Base-by-base conservation (phyloP, 1,140 invertebrate genomes). In the Ooceraea biroi region DNA sequence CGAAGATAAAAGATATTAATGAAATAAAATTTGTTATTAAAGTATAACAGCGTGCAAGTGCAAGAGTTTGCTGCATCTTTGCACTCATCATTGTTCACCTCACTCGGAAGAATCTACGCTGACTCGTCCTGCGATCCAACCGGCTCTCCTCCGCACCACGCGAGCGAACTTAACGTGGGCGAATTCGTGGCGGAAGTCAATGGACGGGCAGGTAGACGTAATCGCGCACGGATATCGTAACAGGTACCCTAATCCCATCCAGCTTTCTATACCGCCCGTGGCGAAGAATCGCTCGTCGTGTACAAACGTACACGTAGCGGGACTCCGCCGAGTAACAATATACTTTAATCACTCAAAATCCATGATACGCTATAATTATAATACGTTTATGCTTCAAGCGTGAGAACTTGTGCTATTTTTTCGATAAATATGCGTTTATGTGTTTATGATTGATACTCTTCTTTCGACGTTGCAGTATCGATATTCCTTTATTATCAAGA, bases 251-350 rank as follows among this genome's bases (percentile, higher is more conserved):
- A 89, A 88, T 86, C 84, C 78, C 66, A 85, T 85, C 71, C 66
- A 86, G 84, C 88, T 89, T 89, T 89, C 88, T 89, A 89, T 76
- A 84, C 52, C 57, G 88, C 88, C 84, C 50, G 86, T 60, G 88
- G 88, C 88, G 68, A 83, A 10, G 58, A 80, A 46, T 65, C 46
- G 44, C n/a, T 66, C 30, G 66, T 22, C 19, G 27, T 41, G 44
- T 52, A 55, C 25, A 12, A 2, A 36, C 63, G 22, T 25, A 7
- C 19, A 12, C 10, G 48, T 50, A 46, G 17, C 1, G 19, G 22
- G 19, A 74, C 57, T 74, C 55, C 22, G 7, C 25, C 36, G n/a
- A n/a, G 36, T 60, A 58, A 44, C 72, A 27, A 74, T 61, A 63
- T 12, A 61, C 11, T n/a, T 76, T 48, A 76, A 63, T n/a, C 11